Base-by-base conservation (phyloP, 2,113 vertebrate species). In the Picathartes gymnocephalus region DNA sequence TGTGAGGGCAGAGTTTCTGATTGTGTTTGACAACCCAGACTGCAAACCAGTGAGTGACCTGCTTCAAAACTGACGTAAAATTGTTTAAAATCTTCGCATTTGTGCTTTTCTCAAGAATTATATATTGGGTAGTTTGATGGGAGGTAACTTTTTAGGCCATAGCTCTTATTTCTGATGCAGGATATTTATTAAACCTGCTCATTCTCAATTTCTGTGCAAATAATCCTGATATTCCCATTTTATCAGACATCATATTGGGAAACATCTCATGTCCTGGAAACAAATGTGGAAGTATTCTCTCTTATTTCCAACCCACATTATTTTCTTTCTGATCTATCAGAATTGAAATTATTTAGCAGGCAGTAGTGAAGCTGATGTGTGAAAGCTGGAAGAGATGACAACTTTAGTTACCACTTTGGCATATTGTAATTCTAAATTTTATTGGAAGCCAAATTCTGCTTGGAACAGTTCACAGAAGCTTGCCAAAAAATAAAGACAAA, bases 41-140 rank as follows among this genome's bases (percentile, higher is more conserved):
- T 98, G 97, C 95, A 97, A 97, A 62, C 93, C 98, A 14, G 99
- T 99, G 97, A 98, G 98, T 96, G 66, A 51, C 35, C 31, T n/a
- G 6, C 79, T 90, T 83, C 48, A 61, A 94, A 93, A 79, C 30
- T 16, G 33, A 24, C 24, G 45, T 25, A 14, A 51, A 35, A 71
- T 35, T 40, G 25, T 66, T 70, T 53, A 3, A 90, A 88, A 40
- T 62, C 40, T 54, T 89, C 42, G 56, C 47, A 24, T 62, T 71
- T 79, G 44, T 95, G 58, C 62, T 61, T 58, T 83, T 78, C 17
- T 18, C 45, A 47, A 31, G 31, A 84, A 35, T 62, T n/a, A 35
- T 16, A 22, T 56, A 3, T 81, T 44, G 5, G 28, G 31, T 64
- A 18, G 12, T 53, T 71, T 60, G 50, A 56, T 53, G 74, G 42